phyloP scores from a whole-genome alignment of 2,113 vertebrate species.

The Daphoenositta chrysoptera region DNA sequence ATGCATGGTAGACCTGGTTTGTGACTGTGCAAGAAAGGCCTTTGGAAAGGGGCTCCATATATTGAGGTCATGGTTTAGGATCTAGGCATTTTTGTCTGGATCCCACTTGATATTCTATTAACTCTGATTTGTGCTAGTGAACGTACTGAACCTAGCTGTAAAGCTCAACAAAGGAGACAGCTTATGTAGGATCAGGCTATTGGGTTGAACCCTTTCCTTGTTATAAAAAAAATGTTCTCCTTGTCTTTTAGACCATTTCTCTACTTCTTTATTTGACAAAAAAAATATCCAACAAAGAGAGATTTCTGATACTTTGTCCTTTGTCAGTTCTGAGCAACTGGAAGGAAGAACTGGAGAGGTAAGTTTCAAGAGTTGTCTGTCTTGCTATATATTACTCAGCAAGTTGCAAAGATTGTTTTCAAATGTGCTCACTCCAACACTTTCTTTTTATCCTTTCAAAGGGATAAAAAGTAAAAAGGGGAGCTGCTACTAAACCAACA shows the following conservation, averaged over 20 bases:
- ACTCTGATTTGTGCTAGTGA: background rate
- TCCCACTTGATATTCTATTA: background rate
- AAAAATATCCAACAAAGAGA: conserved; percentile 69
- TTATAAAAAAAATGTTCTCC: background rate
- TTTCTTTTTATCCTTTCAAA: background rate
- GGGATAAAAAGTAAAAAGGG: background rate
- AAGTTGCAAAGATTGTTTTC: background rate
- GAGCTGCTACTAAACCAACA: background rate
- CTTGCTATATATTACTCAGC: background rate
- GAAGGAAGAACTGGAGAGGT: conserved; percentile 86
- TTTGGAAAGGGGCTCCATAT: background rate
- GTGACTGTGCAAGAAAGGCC: background rate
- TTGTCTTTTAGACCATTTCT: conserved; percentile 81
- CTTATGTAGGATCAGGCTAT: background rate
- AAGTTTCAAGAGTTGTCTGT: background rate
- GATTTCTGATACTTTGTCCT: conserved; percentile 87
- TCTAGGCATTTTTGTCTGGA: background rate
- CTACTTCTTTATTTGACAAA: conserved; percentile 82
- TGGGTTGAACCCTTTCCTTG: background rate
- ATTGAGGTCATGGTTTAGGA: background rate
- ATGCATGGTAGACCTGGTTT: background rate
- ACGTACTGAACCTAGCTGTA: background rate
- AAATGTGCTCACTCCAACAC: background rate
- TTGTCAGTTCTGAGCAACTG: conserved; percentile 89
- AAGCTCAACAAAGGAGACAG: background rate